Base-by-base conservation (phyloP, 2,888 invertebrate genomes). In the Pseudococcus jackbeardsleyi region DNA sequence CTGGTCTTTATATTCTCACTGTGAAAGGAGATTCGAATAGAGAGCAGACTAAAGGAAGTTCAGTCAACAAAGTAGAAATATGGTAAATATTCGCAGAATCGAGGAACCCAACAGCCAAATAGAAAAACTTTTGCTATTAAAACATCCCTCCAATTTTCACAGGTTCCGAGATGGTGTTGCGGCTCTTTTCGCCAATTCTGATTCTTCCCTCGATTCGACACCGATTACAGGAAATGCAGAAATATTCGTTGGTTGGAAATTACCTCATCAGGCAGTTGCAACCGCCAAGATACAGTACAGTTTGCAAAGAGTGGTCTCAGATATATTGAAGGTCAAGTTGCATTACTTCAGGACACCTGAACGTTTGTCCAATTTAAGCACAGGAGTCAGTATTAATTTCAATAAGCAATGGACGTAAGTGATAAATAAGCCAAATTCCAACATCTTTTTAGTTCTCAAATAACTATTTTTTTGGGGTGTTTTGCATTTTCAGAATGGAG, bases 361-460 rank as follows among this genome's bases (percentile, higher is more conserved):
- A 89, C 91, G 91, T 15, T 93, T 93, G 89, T 91, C 92, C 26
- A 91, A 92, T 86, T 84, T 94, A 4, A 91, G 92, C 59, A 89
- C 92, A 0, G 94, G 94, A 0, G 93, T 93, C 8, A 93, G 93
- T 89, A 90, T 94, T 5, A 92, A 93, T 89, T 91, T 94, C 8
- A 93, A 94, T 90, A 92, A 91, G 8, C 91, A 92, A 85, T 95
- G 94, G 94, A 90, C 89, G 91, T 91, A 90, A 89, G 90, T 89
- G 87, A 82, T n/a, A n/a, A 5, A 33, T 1, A 11, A 42, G 15
- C 26, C 26, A 1, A 33, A 33, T 33, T 33, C 26, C 1, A 33
- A 3, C 26, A 33, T 1, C 26, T 33, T 33, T 33, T 33, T 3
- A 33, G 26, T 8, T 17, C 46, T 46, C 4, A 17, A 7, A 26